Conservation (phyloP, 2,888 invertebrate species). For the Ochropleura leucogaster region DNA sequence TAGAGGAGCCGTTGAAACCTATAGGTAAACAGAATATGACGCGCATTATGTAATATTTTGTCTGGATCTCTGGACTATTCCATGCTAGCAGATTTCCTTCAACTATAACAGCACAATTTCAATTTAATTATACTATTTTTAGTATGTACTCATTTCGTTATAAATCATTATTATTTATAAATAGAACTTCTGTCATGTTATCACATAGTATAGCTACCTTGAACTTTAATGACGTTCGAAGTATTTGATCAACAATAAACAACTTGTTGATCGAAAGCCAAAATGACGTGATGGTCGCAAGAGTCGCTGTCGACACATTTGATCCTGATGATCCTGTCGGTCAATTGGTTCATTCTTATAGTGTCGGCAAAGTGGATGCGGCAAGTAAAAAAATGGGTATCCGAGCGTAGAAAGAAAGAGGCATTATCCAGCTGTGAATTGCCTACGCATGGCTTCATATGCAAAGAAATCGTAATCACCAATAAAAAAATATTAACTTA, state of each 20-base stretch:
- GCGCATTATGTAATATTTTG: conserved; percentile 22
- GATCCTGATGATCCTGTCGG: not conserved
- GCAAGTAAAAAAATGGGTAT: no score
- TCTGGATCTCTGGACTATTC: conserved; percentile 28
- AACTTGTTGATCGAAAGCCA: conserved; percentile 8
- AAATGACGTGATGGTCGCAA: conserved; percentile 14
- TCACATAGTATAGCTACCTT: not conserved
- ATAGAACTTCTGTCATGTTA: not conserved
- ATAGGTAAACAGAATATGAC: conserved; percentile 77
- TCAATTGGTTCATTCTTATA: conserved; percentile 6
- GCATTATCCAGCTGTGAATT: not conserved
- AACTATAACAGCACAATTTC: conserved; percentile 14
- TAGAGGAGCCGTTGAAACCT: conserved; percentile 82
- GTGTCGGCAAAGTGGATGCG: not conserved
- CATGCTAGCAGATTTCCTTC: conserved; percentile 29
- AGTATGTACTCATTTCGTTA: not conserved
- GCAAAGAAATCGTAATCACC: not conserved
- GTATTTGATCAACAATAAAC: conserved; percentile 18
- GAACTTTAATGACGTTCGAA: not conserved
- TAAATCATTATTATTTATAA: not conserved
- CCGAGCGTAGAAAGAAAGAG: not conserved
- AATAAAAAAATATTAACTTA: conserved; percentile 2
- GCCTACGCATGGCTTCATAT: no score
- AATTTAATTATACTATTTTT: not conserved
- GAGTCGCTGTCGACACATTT: not conserved